Percentiles rank a stretch among this genome's conserved stretches.
Conservation (phyloP, 1,140 invertebrate species). For the Drosophila tsacasi region DNA sequence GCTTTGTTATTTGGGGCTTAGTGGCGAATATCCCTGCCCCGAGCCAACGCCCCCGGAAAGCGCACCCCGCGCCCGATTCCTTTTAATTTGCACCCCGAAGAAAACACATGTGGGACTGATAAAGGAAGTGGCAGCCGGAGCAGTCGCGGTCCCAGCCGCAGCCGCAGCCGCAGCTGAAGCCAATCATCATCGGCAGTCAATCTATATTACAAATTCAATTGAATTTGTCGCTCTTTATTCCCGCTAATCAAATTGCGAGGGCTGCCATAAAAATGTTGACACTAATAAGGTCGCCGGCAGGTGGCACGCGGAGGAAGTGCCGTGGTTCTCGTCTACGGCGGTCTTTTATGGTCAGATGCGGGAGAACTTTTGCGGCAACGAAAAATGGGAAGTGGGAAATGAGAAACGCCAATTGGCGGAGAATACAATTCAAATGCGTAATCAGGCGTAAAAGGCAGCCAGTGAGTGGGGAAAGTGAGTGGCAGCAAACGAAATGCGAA, state of each 20-base stretch:
- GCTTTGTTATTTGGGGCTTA: slow-evolving; percentile 77
- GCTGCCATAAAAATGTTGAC: slow-evolving; percentile 58
- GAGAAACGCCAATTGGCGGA: slow-evolving; percentile 12
- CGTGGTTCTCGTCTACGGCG: background rate
- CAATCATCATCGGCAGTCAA: slow-evolving; percentile 69
- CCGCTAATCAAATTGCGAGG: slow-evolving; percentile 64
- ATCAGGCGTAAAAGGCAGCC: slow-evolving; percentile 65
- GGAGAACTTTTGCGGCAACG: background rate
- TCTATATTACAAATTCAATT: slow-evolving; percentile 74
- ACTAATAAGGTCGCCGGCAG: slow-evolving; percentile 43
- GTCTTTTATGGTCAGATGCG: slow-evolving; percentile 22
- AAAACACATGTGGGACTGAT: slow-evolving; percentile 42
- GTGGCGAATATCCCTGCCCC: slow-evolving; percentile 56
- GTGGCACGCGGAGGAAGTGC: slow-evolving; percentile 23
- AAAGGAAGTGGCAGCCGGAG: slow-evolving; percentile 21
- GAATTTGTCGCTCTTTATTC: slow-evolving; percentile 73
- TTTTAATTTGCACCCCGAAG: slow-evolving; percentile 65
- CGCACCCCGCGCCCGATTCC: slow-evolving; percentile 12
- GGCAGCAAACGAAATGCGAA: slow-evolving; percentile 75
- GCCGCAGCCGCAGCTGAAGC: slow-evolving; percentile 39
- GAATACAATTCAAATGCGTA: slow-evolving; percentile 81
- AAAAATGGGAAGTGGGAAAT: background rate
- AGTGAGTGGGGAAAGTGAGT: slow-evolving; percentile 11
- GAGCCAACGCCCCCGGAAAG: background rate
- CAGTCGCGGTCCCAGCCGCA: slow-evolving; percentile 4